A percentile compares a stretch with the other conserved stretches of the same genome.
phyloP scores from a whole-genome alignment of 2,113 vertebrate species.

The Chaetodon auriga region DNA sequence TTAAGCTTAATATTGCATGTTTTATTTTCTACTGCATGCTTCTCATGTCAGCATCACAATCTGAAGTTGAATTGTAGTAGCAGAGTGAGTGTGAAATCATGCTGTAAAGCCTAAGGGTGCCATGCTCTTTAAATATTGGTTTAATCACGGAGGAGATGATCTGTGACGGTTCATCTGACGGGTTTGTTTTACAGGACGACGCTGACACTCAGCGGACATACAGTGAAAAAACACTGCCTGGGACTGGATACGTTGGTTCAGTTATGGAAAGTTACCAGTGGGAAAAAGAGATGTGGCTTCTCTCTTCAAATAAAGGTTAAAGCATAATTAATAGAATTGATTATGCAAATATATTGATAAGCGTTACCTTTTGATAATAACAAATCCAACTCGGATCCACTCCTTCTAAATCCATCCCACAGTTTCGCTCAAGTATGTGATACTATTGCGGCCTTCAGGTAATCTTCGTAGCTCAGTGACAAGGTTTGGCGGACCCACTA shows the following conservation, averaged over 20 bases:
- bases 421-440: not conserved
- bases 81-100: not conserved
- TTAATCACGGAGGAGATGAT: not conserved
- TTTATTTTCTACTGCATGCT: not conserved
- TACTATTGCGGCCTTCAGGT: constrained; percentile 1
- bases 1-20: not conserved
- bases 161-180: too few relatives aligned
- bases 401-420: constrained; percentile 13
- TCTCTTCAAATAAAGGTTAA: not conserved
- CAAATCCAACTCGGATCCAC: not conserved
- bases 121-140: constrained; percentile 1
- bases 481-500: too few relatives aligned
- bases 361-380: not conserved
- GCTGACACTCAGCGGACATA: constrained; percentile 56
- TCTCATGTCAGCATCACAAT: not conserved
- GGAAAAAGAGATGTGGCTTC: not conserved
- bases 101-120: not conserved
- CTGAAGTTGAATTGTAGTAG: not conserved
- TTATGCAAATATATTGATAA: not conserved
- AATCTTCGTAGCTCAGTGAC: not conserved
- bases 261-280: too few relatives aligned
- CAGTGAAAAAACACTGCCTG: not conserved
- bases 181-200: constrained; percentile 8
- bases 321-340: not conserved
- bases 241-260: not conserved